Base-by-base conservation (phyloP, 2,797 vertebrate genomes). In the Erpetoichthys calabaricus region DNA sequence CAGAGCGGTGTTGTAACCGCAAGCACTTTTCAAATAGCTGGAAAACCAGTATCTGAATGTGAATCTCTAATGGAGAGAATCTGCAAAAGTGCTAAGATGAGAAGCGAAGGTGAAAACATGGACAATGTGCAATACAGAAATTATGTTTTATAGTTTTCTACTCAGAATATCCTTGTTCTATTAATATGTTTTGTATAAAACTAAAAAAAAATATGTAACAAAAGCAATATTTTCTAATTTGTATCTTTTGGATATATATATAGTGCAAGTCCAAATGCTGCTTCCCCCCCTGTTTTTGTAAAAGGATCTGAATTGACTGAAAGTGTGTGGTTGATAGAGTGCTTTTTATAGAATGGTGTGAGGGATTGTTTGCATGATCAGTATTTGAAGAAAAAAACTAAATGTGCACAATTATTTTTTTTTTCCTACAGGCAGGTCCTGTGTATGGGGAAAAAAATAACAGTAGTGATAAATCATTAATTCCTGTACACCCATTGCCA, bases 121-220 rank as follows among this genome's bases (percentile, higher is more conserved):
- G 82, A 88, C 77, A 83, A 89, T 86, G 95, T 97, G 93, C 95
- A 98, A 98, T 98, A 97, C 75, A 76, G 70, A 80, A 73, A 71
- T 72, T 70, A 80, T 70, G 68, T 75, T 72, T 75, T 77, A 73
- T 82, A 80, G 71, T 79, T 81, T 83, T 82, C 69, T 82, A 80
- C 83, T 81, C 72, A 74, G 76, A 54, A 69, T 67, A 69, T 66
- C 64, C 65, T 65, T 61, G 65, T 58, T 69, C 66, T 68, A 64
- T 68, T 57, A 51, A 75, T 78, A 72, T 56, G 45, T 77, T 69
- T 74, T 75, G 71, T 77, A 76, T 72, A 77, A 73, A 81, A 25
- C 25, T 25, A 25, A 25, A 25, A 25, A 77, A 77, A 61, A 64
- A 67, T 79, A 70, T 84, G 80, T 75, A 86, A 80, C 77, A 80